Evolutionary conservation across 2,113 vertebrate genomes (phyloP), one percentile per base, ranked within the genome.

Genomic region (Harpagus bidentatus): DNA sequence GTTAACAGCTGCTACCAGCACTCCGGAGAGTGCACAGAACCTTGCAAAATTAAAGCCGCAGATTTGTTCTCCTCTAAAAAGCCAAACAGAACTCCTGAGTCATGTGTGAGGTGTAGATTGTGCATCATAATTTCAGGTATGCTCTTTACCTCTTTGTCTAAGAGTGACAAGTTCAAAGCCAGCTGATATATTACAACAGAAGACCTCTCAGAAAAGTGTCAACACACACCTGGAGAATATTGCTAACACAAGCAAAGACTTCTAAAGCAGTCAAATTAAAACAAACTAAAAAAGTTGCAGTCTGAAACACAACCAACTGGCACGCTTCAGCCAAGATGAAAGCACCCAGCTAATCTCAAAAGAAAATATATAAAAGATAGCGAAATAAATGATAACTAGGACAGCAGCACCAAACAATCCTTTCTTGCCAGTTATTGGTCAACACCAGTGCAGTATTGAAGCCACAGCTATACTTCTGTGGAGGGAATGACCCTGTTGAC

Each of bases 1-100:
- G 93, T 87, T 94, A 97, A 83, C 95, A 95, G 93, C 88, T 96
- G 96, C 94, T 97, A 84, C 95, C 92, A 85, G 70, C 84, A 94
- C 94, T 96, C 94, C 90, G 86, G 82, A 97, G 94, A 89, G 82
- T 73, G 94, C 93, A 94, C 84, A 94, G 93, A 97, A 95, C 90
- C 82, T 95, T 96, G 93, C 76, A 91, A 89, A 96, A 96, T 94
- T 93, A 94, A 95, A 97, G 63, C 80, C 43, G 32, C 78, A 72
- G 84, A 88, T 93, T 95, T 96, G 78, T 84, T 88, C 88, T 93
- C 65, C 53, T 88, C 78, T 92, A 67, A 89, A 91, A 91, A 93
- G 48, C 53, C 3, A 20, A 95, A 70, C 21, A 94, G 94, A 97
- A 95, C 62, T 91, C 81, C 94, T 79, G 78, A 95, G 78, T 95